These are phyloP conservation scores for Argyresthia goedartella DNA, from an alignment of 2,888 invertebrate species.

Conservation along the genomic window DNA sequence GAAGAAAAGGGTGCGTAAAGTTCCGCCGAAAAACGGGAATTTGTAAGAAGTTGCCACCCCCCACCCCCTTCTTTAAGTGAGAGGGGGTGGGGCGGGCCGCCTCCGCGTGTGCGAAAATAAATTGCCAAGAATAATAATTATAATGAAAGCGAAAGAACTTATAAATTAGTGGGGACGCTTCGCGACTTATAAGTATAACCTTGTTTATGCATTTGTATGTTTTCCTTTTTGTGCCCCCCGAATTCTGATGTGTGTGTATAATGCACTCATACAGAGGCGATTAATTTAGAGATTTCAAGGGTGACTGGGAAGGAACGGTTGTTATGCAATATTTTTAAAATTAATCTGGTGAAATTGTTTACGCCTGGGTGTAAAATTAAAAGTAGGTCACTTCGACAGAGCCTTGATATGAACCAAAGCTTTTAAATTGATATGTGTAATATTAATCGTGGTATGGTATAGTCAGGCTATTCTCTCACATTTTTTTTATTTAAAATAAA, in stretches of 20 bases:
- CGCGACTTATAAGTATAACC: slow-evolving; percentile 2
- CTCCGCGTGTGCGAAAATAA: slow-evolving; percentile 71
- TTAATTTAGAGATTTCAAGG: neutral
- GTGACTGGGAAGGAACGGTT: neutral
- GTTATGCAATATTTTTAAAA: neutral
- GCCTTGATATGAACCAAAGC: too few species aligned
- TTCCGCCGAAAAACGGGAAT: slow-evolving; percentile 70
- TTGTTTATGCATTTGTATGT: slow-evolving; percentile 3
- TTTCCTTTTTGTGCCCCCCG: neutral
- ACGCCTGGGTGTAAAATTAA: too few species aligned
- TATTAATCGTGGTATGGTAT: too few species aligned
- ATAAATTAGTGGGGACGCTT: slow-evolving; percentile 65
- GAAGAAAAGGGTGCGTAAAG: slow-evolving; percentile 70
- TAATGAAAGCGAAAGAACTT: slow-evolving; percentile 72
- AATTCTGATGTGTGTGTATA: neutral
- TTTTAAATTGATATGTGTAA: too few species aligned
- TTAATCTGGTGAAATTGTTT: too few species aligned
- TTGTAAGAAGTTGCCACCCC: slow-evolving; percentile 62
- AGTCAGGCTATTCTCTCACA: too few species aligned
- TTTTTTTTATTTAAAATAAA: too few species aligned
- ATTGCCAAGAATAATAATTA: slow-evolving; percentile 72
- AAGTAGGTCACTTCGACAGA: too few species aligned
- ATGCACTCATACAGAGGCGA: neutral
- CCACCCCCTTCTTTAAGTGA: slow-evolving; percentile 18
- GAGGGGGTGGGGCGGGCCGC: slow-evolving; percentile 34